Evolutionary conservation across 2,113 vertebrate species (phyloP).

Genomic region (Thymallus thymallus): DNA sequence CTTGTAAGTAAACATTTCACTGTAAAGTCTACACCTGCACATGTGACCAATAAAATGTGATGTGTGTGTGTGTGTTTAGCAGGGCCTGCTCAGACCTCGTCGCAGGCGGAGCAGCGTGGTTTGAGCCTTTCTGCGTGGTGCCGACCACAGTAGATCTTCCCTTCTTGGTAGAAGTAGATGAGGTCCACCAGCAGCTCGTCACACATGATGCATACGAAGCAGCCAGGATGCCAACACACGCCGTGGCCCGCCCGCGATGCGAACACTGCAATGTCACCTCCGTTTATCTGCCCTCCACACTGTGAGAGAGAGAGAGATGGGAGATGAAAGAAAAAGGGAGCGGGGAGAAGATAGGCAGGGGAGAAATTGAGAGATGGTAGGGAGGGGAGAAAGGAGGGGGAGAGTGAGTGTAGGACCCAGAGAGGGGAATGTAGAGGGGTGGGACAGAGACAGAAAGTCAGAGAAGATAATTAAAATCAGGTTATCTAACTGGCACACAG

Average conservation of each 20-base stretch:
- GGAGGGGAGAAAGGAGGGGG: constrained; percentile 15
- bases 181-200: constrained; percentile 93
- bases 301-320: constrained; percentile 42
- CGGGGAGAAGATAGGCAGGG: neutral
- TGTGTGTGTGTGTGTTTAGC: neutral
- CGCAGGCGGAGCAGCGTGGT: constrained; percentile 91
- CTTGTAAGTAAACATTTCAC: too few species aligned
- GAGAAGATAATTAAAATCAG: constrained; percentile 44
- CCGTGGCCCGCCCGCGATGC: constrained; percentile 89
- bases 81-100: constrained; percentile 81
- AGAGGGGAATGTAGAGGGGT: neutral
- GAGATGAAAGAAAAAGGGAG: neutral
- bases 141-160: constrained; percentile 96
- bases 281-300: constrained; percentile 95
- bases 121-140: constrained; percentile 96
- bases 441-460: neutral
- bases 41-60: neutral
- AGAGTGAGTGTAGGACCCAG: neutral
- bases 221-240: constrained; percentile 94
- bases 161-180: constrained; percentile 98
- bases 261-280: constrained; percentile 95
- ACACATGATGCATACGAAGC: constrained; percentile 94
- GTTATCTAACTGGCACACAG: constrained; percentile 40
- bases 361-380: constrained; percentile 21
- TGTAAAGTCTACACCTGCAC: too few species aligned